A percentile compares a stretch with the other conserved stretches of the same genome.
Conservation (phyloP, 2,113 vertebrate genomes). For the Ramphastos sulfuratus region DNA sequence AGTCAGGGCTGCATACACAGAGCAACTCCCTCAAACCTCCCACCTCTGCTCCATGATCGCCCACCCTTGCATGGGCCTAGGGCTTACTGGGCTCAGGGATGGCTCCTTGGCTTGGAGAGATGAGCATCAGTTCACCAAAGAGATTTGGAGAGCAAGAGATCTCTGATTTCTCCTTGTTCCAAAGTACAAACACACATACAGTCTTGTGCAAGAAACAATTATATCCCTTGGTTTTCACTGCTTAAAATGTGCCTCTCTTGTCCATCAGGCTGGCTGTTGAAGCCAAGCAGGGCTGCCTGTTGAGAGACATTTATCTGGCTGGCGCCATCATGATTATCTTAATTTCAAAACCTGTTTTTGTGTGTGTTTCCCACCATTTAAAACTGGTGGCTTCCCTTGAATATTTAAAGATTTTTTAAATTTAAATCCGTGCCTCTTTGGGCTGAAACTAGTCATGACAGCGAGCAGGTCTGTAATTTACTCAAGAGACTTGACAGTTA, state of each 20-base stretch:
- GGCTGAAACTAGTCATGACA: not conserved
- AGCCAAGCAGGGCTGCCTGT: not conserved
- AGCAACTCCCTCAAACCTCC: not conserved
- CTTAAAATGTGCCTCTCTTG: not conserved
- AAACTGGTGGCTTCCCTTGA: not conserved
- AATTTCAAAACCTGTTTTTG: not conserved
- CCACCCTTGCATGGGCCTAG: not conserved
- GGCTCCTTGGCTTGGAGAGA: not conserved
- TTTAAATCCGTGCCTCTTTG: not conserved
- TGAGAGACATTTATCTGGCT: not conserved
- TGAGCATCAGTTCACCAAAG: not conserved
- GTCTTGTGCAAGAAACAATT: not conserved
- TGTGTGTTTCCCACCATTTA: not conserved
- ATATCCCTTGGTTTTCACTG: not conserved
- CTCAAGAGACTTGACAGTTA: not conserved
- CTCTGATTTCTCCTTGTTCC: not conserved
- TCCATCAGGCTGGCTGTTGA: not conserved
- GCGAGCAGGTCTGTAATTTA: not conserved
- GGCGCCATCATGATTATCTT: not conserved
- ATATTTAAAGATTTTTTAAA: not conserved
- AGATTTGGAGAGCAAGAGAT: not conserved
- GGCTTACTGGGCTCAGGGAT: not conserved
- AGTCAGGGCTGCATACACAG: not conserved
- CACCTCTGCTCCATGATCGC: rapidly evolving
- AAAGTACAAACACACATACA: not conserved